Base-by-base conservation (phyloP, 2,888 invertebrate genomes). In the Eupithecia inturbata region DNA sequence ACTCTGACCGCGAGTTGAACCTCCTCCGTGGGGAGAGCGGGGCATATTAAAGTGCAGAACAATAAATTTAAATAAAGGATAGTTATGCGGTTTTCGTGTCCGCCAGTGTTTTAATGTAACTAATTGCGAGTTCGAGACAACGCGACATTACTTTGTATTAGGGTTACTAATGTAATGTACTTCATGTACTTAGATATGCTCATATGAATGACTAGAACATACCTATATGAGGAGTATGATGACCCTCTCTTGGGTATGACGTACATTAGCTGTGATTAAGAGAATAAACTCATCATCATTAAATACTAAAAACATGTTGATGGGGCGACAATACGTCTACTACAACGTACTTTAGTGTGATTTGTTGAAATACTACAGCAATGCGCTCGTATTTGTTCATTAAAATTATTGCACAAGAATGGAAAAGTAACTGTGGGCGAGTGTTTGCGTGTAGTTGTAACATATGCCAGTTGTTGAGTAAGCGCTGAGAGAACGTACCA, bases 1-100 rank as follows among this genome's bases (percentile, higher is more conserved):
- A 87, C 83, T 84, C 80, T 80, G 82, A 81, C 85, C 84, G 80
- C 85, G 83, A 84, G 79, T 78, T 77, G 74, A 87, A 85, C 87
- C 87, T 82, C 85, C 84, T 83, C 90, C 88, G 81, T 77, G 79
- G 82, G 86, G 83, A 85, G 82, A 83, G 84, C 81, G 83, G 82
- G 84, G 84, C 85, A 85, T 85, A 91, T 89, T 91, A 92, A 92
- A 92, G 90, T 88, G 88, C 84, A 85, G 83, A 82, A 90, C 89
- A 87, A 91, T 93, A 94, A 93, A 93, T 93, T 92, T 92, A 85
- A 93, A 93, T 93, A 93, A 92, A 90, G 87, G 87, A 90, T 92
- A 91, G 92, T 92, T 92, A 91, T 91, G 91, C 88, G 88, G 89
- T 91, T 90, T 86, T 84, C 90, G 88, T 90, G 92, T 90, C 88